phyloP scores from a whole-genome alignment of 2,797 vertebrate species.

The Adelosebastes latens region DNA sequence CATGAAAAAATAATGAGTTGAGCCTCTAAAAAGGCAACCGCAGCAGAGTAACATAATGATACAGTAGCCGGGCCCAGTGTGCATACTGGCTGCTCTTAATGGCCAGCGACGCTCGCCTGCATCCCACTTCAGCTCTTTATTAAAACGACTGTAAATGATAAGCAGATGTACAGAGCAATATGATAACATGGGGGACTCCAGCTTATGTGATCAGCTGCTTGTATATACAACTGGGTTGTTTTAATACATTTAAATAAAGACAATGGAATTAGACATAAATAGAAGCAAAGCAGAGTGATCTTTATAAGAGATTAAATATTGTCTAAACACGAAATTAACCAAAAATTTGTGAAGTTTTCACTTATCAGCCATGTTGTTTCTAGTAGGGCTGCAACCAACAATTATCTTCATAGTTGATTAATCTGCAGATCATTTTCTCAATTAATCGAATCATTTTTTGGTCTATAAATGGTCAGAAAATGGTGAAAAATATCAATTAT shows the following conservation, averaged over 20 bases:
- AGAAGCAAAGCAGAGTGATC: not conserved
- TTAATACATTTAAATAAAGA: not conserved
- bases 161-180: slow-evolving; percentile 1
- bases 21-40: slow-evolving; percentile 51
- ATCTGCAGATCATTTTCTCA: no score
- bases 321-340: not conserved
- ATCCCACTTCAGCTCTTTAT: slow-evolving; percentile 5
- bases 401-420: no score
- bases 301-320: not conserved
- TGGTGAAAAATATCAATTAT: no score
- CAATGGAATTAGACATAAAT: not conserved
- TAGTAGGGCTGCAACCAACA: no score
- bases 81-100: slow-evolving; percentile 22
- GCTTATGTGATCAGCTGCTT: not conserved
- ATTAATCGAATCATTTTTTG: no score
- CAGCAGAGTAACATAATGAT: slow-evolving; percentile 59
- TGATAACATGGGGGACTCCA: not conserved
- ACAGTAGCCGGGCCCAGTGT: slow-evolving; percentile 29
- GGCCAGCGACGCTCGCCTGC: not conserved
- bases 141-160: slow-evolving; percentile 24
- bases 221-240: not conserved
- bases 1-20: slow-evolving; percentile 72
- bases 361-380: no score
- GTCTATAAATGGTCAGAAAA: no score
- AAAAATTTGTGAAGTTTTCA: no score